Base-by-base conservation (phyloP, 2,113 vertebrate species). In the Hepsetus odoe region DNA sequence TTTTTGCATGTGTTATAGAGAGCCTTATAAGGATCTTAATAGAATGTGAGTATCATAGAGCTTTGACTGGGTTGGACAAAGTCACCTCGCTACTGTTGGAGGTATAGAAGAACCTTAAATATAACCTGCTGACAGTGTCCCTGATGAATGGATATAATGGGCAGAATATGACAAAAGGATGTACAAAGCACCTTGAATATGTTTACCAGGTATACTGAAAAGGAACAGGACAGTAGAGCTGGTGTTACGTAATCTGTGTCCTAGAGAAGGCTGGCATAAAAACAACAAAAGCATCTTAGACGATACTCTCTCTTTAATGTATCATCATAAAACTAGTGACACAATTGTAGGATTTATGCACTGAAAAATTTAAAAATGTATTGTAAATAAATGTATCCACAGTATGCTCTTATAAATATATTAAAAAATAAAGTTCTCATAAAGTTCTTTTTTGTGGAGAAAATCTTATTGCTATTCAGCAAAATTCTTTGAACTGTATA, bases 11-110 rank as follows among this genome's bases (percentile, higher is more conserved):
- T 64, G 61, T 32, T 13, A n/a, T 18, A 22, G 59, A 38, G 61
- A 38, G 13, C 59, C 33, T 62, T 32, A 62, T 33, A 18, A 13
- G 38, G 28, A 33, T 32, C 16, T 62, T 35, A 5, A 12, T 22
- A 65, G 32, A 38, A 2, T 10, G 53, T 22, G 14, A 22, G 22
- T 6, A 20, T 46, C 18, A 18, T 30, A 28, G 4, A 33, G n/a
- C 32, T 16, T 78, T 68, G 70, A 33, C 10, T 59, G 38, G n/a
- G 24, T 49, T 18, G 35, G 75, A 44, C 80, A 84, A 84, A 79
- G 83, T 84, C 79, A 84, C 83, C 76, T 67, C 77, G 72, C 76
- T 30, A 68, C 65, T 70, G 59, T 72, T 65, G 79, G 65, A 61
- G 75, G 72, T 55, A 46, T 67, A 38, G 42, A 35, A 32, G 58